Conservation (phyloP, 2,888 invertebrate species). For the Resseliella maxima region DNA sequence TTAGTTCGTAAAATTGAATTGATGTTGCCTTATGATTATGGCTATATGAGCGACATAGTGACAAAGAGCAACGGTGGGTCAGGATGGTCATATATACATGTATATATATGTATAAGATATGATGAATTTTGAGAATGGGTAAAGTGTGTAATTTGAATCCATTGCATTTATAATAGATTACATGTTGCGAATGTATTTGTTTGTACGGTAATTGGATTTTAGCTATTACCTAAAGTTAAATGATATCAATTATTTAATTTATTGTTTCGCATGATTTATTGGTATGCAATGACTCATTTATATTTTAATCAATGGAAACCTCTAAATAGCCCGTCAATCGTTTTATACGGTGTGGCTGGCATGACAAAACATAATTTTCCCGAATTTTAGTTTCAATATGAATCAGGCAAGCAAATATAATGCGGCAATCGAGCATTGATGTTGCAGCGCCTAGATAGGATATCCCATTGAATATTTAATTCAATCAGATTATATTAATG, state of each 20-base stretch:
- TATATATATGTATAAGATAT: neutral
- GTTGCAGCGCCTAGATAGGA: neutral
- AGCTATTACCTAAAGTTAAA: neutral
- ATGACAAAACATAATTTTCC: slow-evolving; percentile 35
- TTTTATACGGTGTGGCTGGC: neutral
- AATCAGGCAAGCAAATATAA: neutral
- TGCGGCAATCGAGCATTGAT: slow-evolving; percentile 38
- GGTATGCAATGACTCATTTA: slow-evolving; percentile 30
- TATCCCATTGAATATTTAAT: slow-evolving; percentile 41
- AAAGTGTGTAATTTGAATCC: neutral
- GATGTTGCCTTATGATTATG: neutral
- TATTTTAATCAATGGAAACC: slow-evolving; percentile 26
- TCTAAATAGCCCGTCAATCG: neutral
- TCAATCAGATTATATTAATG: slow-evolving; percentile 14
- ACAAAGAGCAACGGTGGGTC: neutral
- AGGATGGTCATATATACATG: neutral
- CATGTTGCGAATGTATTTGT: neutral
- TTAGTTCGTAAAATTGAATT: neutral
- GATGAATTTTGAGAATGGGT: too few relatives aligned
- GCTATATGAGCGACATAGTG: too few relatives aligned
- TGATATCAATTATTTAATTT: slow-evolving; percentile 53
- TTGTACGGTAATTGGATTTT: slow-evolving; percentile 10
- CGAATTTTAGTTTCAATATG: neutral
- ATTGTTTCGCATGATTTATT: slow-evolving; percentile 49
- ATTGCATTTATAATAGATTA: neutral